These are phyloP conservation scores for Tachycineta bicolor DNA, from an alignment of 2,113 vertebrate species.

Conservation along the genomic window DNA sequence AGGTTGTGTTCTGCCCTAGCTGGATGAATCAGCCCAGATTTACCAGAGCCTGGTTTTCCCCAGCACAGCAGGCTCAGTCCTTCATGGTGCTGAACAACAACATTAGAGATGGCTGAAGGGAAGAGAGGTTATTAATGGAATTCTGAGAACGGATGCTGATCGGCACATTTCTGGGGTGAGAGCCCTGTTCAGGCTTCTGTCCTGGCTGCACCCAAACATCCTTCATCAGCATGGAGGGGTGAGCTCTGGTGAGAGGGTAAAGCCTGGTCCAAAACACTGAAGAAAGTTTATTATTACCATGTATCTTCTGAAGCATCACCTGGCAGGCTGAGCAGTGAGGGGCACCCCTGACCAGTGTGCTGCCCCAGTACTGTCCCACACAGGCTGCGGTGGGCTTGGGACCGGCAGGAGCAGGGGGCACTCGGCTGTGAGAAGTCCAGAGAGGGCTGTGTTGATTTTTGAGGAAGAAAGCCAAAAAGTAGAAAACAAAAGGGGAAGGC, in stretches of 20 bases:
- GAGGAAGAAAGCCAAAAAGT: not conserved
- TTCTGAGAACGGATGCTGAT: not conserved
- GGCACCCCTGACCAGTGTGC: accelerated
- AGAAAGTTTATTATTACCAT: not conserved
- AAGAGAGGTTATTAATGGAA: not conserved
- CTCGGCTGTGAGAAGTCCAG: accelerated
- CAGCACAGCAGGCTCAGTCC: not conserved
- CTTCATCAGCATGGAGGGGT: accelerated
- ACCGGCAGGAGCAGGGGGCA: not conserved
- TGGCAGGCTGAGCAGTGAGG: not conserved
- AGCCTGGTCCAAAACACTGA: not conserved
- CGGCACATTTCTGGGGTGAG: accelerated
- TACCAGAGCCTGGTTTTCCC: not conserved
- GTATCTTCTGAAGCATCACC: accelerated
- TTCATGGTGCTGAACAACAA: not conserved
- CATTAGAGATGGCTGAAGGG: not conserved
- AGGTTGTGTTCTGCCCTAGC: not conserved
- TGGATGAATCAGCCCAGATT: not conserved
- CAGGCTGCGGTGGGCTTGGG: not conserved
- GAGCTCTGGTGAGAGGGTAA: not conserved
- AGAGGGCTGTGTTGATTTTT: not conserved
- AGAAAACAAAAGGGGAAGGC: not conserved
- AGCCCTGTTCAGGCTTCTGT: not conserved
- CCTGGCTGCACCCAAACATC: not conserved
- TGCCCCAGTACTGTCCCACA: accelerated